Evolutionary conservation across 2,113 vertebrate species (phyloP), one percentile per base, ranked within the genome.

Genomic region (Amia ocellicauda): DNA sequence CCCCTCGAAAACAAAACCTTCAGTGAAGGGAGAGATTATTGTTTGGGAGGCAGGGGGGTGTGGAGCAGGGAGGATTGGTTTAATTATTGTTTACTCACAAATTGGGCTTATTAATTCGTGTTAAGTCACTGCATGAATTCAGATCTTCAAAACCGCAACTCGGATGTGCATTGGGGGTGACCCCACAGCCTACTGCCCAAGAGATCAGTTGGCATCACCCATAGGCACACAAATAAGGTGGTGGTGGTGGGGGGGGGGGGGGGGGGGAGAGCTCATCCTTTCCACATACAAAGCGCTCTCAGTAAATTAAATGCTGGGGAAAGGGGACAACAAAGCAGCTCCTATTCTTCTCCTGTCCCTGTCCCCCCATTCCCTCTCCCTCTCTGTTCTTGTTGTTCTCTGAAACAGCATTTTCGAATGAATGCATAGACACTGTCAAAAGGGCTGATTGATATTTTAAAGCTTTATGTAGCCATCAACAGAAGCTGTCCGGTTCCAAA

Each of bases 201-300:
- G 5, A 47, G 13, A 47, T n/a, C 43, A 47, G 43, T 3, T 14
- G 13, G n/a, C n/a, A n/a, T 14, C 74, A 68, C 55, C 64, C 2
- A n/a, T n/a, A 54, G 64, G 71, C 62, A 47, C 64, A 45, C 69
- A 59, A 36, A 7, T 36, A 11, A 36, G 31, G 31, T 36, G 31
- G 31, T 5, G 5, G 11, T 36, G 5, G 11, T 36, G 31, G 31
- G 31, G 31, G 31, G 31, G 5, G 31, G 31, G 31, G 2, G 31
- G n/a, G n/a, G n/a, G n/a, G n/a, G n/a, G n/a, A n/a, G n/a, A n/a
- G n/a, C n/a, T n/a, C n/a, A n/a, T n/a, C n/a, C 31, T 36, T 36
- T 36, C 66, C 4, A 24, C 23, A 55, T 24, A 76, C 68, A 82
- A 71, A 70, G 62, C 68, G 66, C 55, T 55, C 69, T 69, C 31